Conservation (phyloP, 1,140 invertebrate genomes). For the Hycleus cichorii region DNA sequence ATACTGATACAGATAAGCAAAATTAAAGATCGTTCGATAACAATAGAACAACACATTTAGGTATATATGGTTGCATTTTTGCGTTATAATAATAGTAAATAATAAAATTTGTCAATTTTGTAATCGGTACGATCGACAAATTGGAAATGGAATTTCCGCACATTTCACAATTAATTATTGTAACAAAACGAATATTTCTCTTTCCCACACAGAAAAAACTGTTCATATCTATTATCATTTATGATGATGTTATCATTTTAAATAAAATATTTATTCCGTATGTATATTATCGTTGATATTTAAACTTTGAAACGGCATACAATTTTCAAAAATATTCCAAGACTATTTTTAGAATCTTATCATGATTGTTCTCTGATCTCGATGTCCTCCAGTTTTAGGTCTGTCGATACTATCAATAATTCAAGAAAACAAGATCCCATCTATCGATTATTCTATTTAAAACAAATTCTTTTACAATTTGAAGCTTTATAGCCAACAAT, state of each 20-base stretch:
- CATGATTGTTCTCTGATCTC: conserved; percentile 8
- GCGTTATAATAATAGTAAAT: background rate
- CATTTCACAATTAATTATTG: conserved; percentile 1
- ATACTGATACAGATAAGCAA: conserved; percentile 15
- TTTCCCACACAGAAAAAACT: no score
- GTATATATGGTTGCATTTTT: conserved; percentile 3
- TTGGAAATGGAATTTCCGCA: background rate
- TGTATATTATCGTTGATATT: conserved; percentile 7
- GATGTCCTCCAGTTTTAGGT: background rate
- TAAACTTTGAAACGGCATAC: conserved; percentile 7
- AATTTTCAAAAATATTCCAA: conserved; percentile 1
- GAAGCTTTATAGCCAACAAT: no score
- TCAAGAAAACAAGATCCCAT: no score
- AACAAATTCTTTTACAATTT: no score
- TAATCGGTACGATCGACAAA: conserved; percentile 5
- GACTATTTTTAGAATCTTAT: conserved; percentile 8
- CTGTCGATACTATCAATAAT: no score
- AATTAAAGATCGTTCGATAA: conserved; percentile 16
- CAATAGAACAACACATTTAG: conserved; percentile 8
- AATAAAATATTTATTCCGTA: conserved; percentile 10
- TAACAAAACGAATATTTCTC: background rate
- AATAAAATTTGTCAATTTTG: background rate
- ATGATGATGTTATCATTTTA: conserved; percentile 4
- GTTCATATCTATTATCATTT: conserved; percentile 1
- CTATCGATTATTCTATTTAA: no score